Base-by-base conservation (phyloP, 1,140 invertebrate species). In the Conus ventricosus region DNA sequence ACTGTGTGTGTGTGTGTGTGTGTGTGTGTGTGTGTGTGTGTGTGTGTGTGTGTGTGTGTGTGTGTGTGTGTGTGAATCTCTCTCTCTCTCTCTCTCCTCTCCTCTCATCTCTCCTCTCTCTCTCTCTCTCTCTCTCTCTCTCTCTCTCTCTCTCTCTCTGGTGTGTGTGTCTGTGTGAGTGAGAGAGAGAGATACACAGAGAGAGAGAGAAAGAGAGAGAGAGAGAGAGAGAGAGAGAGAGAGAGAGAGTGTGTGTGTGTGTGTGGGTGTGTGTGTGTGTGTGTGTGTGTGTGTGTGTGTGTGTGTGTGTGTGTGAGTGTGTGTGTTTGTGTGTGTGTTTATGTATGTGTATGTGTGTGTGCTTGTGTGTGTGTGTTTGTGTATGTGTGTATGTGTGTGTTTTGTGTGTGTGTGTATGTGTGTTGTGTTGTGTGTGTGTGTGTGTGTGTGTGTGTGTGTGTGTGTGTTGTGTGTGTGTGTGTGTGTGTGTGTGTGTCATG, bases 371-470 rank as follows among this genome's bases (percentile, higher is more conserved):
- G 71, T 75, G 71, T 75, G 71, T 75, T 3, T 75, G n/a, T n/a
- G 71, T 75, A 6, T 75, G 71, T 75, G 23, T 75, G 71, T 75
- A 6, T 75, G 71, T 75, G 71, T 75, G 71, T 75, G 71, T 75
- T 3, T 75, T 13, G 1, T 23, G 15, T n/a, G 71, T 75, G 71
- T 75, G 71, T 75, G 71, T 75, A 6, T 6, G 71, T 75, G 71
- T 75, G 71, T 6, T 75, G 71, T 75, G 71, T 75, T 75, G 3
- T 75, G 71, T 6, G 6, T 75, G 71, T 75, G 71, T 75, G 71
- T 75, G 71, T 75, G 71, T 75, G 71, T 75, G 71, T 75, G 71
- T 75, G 71, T 75, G 71, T 75, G 71, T 75, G 71, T 75, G 71
- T 75, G 71, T 75, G 71, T 75, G 71, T 75, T 75, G 71, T n/a